A percentile compares a stretch with the other conserved stretches of the same genome.
Evolutionary conservation across 2,888 invertebrate genomes (phyloP).

Genomic region (Iselma pallidipennis): DNA sequence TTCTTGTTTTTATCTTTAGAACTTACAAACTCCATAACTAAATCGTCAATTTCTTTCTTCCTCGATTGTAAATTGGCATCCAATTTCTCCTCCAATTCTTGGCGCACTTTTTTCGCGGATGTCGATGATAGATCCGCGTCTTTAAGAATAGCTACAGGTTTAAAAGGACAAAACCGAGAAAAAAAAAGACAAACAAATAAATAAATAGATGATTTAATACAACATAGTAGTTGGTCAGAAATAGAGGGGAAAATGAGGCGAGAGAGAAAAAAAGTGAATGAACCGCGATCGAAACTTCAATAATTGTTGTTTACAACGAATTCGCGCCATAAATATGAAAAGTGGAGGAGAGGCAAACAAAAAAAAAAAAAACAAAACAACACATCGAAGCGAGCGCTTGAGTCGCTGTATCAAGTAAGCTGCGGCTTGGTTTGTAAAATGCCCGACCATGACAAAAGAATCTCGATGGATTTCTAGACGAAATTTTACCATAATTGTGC

Average conservation of each 20-base stretch:
- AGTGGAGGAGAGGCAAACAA: not conserved
- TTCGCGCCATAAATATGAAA: slow-evolving; percentile 9
- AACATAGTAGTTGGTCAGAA: too few relatives aligned
- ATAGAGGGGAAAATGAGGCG: not conserved
- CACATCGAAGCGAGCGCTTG: not conserved
- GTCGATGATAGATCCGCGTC: slow-evolving; percentile 82
- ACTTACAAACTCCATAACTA: slow-evolving; percentile 79
- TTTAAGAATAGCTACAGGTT: slow-evolving; percentile 75
- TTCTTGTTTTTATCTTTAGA: slow-evolving; percentile 54
- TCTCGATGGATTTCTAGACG: not conserved
- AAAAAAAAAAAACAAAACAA: not conserved
- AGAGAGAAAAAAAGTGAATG: not conserved
- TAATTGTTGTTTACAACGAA: slow-evolving; percentile 15
- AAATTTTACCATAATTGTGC: not conserved
- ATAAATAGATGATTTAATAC: not conserved
- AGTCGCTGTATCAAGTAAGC: not conserved
- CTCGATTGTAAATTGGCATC: slow-evolving; percentile 75
- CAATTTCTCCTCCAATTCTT: slow-evolving; percentile 80
- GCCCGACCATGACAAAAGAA: slow-evolving; percentile 1
- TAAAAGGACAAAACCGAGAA: slow-evolving; percentile 4
- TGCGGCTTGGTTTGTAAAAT: not conserved
- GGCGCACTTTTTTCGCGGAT: slow-evolving; percentile 88
- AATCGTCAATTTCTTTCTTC: slow-evolving; percentile 84
- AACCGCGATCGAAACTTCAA: slow-evolving; percentile 1
- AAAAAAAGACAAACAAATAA: not conserved